Base-by-base conservation (phyloP, 2,888 invertebrate species). In the Eupsilia transversa region DNA sequence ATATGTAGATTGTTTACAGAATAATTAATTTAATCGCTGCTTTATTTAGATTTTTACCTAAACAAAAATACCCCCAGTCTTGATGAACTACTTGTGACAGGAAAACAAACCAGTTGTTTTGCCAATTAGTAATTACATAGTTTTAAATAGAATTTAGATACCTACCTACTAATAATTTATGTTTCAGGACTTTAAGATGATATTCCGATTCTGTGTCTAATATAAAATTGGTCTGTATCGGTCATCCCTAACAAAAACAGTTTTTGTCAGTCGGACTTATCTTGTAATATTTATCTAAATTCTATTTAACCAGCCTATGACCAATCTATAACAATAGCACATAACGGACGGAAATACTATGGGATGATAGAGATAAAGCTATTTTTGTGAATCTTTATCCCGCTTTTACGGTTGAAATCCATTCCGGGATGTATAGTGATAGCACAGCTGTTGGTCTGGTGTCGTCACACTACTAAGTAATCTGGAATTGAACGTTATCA, bases 381-480 rank as follows among this genome's bases (percentile, higher is more conserved):
- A 70, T 63, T 74, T 83, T 46, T 52, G 41, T 33, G 49, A 66
- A 54, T 12, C 12, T 56, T 72, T 63, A 73, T 79, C 70, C 43
- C 43, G 57, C 20, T 20, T 41, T 79, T 60, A 70, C 65, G 52
- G 35, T 57, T 27, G n/a, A 33, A 23, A 60, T 35, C 43, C 23
- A 63, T 23, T 52, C 23, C 2, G 38, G 49, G 35, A 33, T 46
- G 41, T 61, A 71, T 60, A 81, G 59, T 38, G 64, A 67, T 52
- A 35, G 49, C 57, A 77, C 67, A 80, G 77, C 74, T 72, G 72
- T 65, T 35, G n/a, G 60, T 56, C 35, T 52, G 43, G 20, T 84
- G 77, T 75, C 76, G 74, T 82, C 82, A 86, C 79, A 84, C 52
- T 12, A n/a, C n/a, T 49, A 46, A 70, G 64, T 74, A 14, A 74